Base-by-base conservation (phyloP, 2,797 vertebrate species). In the Phyllotis vaccarum region DNA sequence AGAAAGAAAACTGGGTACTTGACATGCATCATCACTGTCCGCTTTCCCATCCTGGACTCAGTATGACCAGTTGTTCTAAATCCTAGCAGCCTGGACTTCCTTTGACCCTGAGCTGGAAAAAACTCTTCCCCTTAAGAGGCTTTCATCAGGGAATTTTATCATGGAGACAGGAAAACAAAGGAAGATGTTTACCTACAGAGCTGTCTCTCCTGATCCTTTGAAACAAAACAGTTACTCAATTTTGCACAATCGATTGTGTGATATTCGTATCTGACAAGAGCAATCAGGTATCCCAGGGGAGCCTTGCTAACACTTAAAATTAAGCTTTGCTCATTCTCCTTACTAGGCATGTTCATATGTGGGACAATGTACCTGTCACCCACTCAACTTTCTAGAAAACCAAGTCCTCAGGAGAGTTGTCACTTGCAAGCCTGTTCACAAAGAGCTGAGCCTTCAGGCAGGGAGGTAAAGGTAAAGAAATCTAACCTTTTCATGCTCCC, bases 361-460 rank as follows among this genome's bases (percentile, higher is more conserved):
- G 60, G 74, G 89, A 40, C 54, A 76, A 80, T 14, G 21, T 72
- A 37, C 52, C 75, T 94, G 74, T 91, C 79, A 74, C 72, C 58
- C 60, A 66, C 46, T 76, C 5, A 8, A 21, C 81, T 79, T 90
- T 76, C 78, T 90, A 94, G 90, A 94, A 83, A 91, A 89, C 54
- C 89, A 76, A 86, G 60, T 22, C 40, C 43, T 94, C 8, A 12
- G 19, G 29, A 56, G 76, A 70, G n/a, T 40, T 70, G 14, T 58
- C 82, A 49, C 70, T 70, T 58, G 29, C 49, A 49, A 16, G 13
- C 4, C 10, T 89, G 19, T 87, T 72, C 56, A 74, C 2, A 74
- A 64, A 64, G 62, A 79, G 68, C 21, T 82, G 34, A 66, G 54
- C 68, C 88, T 24, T 21, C n/a, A 85, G 22, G 31, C 5, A 68